Evolutionary conservation across 1,140 invertebrate genomes (phyloP).

Genomic region (Cepaea nemoralis): DNA sequence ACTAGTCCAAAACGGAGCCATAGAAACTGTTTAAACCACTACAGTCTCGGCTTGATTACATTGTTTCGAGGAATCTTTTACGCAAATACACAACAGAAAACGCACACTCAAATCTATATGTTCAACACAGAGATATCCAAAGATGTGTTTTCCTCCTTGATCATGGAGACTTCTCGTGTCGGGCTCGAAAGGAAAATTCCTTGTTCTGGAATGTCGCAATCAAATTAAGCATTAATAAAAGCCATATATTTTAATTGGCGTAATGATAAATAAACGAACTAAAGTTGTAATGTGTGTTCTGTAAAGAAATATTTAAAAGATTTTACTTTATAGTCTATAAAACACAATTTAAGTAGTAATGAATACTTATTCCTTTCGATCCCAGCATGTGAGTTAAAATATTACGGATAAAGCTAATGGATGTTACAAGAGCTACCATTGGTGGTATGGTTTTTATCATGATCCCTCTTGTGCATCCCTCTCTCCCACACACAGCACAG

Average conservation of each 20-base stretch:
- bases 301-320: too few species aligned
- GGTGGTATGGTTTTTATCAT: too few species aligned
- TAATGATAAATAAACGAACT: background rate
- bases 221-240: background rate
- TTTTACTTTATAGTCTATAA: too few species aligned
- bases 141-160: background rate
- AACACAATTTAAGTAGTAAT: too few species aligned
- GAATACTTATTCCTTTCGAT: background rate
- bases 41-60: constrained; percentile 12
- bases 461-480: too few species aligned
- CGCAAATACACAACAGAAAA: background rate
- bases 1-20: constrained; percentile 42
- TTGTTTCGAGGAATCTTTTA: background rate
- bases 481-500: too few species aligned
- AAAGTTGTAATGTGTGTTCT: too few species aligned
- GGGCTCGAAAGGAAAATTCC: constrained; percentile 13
- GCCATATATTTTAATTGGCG: background rate
- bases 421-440: background rate
- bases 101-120: background rate
- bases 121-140: background rate
- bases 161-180: constrained; percentile 45
- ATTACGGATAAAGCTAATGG: background rate
- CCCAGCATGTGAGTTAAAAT: background rate
- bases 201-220: background rate
- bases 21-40: constrained; percentile 27